Base-by-base conservation (phyloP, 2,797 vertebrate species). In the Alectoris magna region DNA sequence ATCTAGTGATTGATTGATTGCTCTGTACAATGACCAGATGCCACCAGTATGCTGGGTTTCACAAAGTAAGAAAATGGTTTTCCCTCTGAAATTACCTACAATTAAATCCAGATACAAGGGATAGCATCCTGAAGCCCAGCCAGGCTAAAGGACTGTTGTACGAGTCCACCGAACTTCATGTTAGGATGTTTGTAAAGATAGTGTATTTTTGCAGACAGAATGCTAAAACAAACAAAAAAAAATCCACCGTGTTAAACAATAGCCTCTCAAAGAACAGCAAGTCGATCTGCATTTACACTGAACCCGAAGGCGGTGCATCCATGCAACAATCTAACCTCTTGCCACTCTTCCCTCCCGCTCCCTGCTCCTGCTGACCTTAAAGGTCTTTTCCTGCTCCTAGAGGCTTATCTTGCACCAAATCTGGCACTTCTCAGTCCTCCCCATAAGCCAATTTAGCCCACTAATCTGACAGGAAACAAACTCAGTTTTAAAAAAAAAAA, bases 401-500 rank as follows among this genome's bases (percentile, higher is more conserved):
- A 51, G 26, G 82, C 87, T 96, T 96, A 94, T 93, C 95, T 89
- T 59, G 66, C 79, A 85, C 62, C 87, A 83, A 94, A 96, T 94
- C 87, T 95, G 87, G 70, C 89, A 84, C 70, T 83, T 93, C 63
- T 91, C 3, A 9, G 87, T 84, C 70, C 70, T 75, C 70, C 14
- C 21, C 73, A 59, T 72, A 91, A 91, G 19, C 76, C 87, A 92
- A 38, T 92, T 96, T 94, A 88, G 92, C 79, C 91, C 67, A n/a
- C 76, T 96, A 94, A 95, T 96, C 91, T 94, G 89, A 85, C 92
- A 96, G 95, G 96, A 96, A 96, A 93, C 91, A 96, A 96, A 93
- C 84, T 59, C 80, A 31, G 59, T 94, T 73, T 6, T 34, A 56
- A 72, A 43, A 41, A 39, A 43, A 34, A 11, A 24, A 31, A 31